Evolutionary conservation across 1,140 invertebrate species (phyloP).

Genomic region (Heliconius nattereri): DNA sequence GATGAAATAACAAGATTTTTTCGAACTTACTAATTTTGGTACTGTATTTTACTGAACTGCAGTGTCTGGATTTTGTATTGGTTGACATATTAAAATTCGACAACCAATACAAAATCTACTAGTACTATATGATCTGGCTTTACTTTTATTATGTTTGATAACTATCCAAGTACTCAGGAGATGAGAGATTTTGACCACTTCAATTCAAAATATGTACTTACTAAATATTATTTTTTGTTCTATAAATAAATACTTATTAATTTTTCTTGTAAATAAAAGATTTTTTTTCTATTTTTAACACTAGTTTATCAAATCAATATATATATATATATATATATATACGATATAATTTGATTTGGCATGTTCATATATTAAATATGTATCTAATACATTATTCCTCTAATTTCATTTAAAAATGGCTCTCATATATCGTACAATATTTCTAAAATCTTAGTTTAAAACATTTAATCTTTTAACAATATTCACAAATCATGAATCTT

Average conservation of each 20-base stretch:
- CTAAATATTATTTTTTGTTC: too few species aligned
- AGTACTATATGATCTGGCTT: not conserved
- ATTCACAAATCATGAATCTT: not conserved
- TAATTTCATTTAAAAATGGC: slow-evolving; percentile 2
- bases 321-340: too few species aligned
- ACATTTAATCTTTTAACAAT: not conserved
- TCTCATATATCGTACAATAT: not conserved
- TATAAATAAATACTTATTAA: not conserved
- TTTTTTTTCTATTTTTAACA: not conserved
- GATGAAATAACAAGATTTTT: not conserved
- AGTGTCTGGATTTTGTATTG: not conserved
- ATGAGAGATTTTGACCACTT: too few species aligned
- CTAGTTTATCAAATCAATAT: not conserved
- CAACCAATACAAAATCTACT: too few species aligned
- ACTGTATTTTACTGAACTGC: not conserved
- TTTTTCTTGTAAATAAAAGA: not conserved
- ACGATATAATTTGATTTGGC: slow-evolving; percentile 7
- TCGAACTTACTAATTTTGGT: not conserved
- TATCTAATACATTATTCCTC: not conserved
- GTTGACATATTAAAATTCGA: too few species aligned
- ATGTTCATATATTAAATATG: not conserved
- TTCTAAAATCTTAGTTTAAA: not conserved
- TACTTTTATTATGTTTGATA: not conserved
- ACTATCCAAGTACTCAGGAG: too few species aligned
- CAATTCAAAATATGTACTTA: too few species aligned